Evolutionary conservation across 2,888 invertebrate genomes (phyloP), one percentile per base, ranked within the genome.

Genomic region (Nebria salina): DNA sequence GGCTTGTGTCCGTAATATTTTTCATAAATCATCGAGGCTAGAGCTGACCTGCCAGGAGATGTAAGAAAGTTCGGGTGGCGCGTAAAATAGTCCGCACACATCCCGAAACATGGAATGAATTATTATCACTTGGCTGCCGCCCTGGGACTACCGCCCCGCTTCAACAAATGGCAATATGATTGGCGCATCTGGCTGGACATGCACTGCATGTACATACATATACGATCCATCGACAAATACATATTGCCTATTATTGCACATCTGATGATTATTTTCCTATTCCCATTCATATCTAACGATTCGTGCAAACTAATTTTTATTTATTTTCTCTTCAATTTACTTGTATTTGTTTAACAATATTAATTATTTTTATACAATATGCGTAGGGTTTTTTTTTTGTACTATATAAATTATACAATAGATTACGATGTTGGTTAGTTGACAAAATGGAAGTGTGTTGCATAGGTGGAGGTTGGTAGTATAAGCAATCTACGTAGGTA

Each of bases 11-110:
- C 83, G 88, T 89, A 89, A 89, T 89, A 90, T 89, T 89, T 89
- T 89, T 88, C 89, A 89, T 89, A 89, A 89, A 89, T 89, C 89
- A 89, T 89, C 88, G 86, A 70, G 25, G 86, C 85, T 85, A 86
- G 86, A 87, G 87, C 86, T 87, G 87, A 87, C 86, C 87, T 87
- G 87, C 86, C 87, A 86, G 84, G 84, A 84, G 83, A 84, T 85
- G 85, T 85, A 86, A 85, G 86, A 86, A 87, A 87, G 85, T 86
- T 87, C 86, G 84, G 84, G 83, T 83, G 84, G 25, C 43, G 66
- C 20, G 11, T 68, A 25, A 54, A 74, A 68, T 65, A 75, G 80
- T 79, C 75, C 79, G 70, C 42, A 72, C 73, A 78, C 78, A 72
- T 70, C 70, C 70, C 70, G 25, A 85, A 85, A 85, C 86, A 86